phyloP scores from a whole-genome alignment of 1,140 invertebrate species.

The Aporrectodea caliginosa region DNA sequence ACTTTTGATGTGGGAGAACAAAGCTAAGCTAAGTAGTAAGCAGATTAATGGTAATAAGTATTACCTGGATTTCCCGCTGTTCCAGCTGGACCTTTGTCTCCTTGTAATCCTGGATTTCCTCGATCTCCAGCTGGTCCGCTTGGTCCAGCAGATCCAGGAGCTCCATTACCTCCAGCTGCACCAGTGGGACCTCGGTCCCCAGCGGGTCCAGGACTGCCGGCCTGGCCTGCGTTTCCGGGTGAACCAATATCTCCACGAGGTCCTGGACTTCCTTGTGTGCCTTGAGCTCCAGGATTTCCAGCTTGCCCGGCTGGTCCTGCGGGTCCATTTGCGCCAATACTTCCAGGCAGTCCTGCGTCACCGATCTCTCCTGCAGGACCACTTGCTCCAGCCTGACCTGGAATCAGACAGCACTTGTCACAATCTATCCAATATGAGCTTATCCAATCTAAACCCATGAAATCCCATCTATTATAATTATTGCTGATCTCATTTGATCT shows the following conservation, averaged over 20 bases:
- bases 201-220: constrained; percentile 35
- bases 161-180: constrained; percentile 49
- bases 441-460: too few relatives aligned
- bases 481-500: too few relatives aligned
- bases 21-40: too few relatives aligned
- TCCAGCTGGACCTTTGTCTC: neutral
- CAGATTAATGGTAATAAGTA: neutral
- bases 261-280: constrained; percentile 43
- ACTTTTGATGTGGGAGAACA: too few relatives aligned
- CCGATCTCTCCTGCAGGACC: constrained; percentile 18
- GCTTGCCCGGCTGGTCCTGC: constrained; percentile 41
- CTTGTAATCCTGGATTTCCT: neutral
- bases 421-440: too few relatives aligned
- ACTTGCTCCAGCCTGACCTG: neutral
- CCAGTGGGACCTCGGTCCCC: constrained; percentile 56
- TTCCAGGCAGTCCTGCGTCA: constrained; percentile 4
- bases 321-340: neutral
- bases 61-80: constrained; percentile 11
- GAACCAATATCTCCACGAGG: constrained; percentile 61
- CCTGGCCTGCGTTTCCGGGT: constrained; percentile 5
- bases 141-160: constrained; percentile 13
- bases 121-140: neutral
- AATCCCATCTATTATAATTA: too few relatives aligned
- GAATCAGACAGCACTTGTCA: neutral
- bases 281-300: constrained; percentile 48